These are phyloP conservation scores for Dendrolimus kikuchii DNA, from an alignment of 1,140 invertebrate species.

Conservation along the genomic window DNA sequence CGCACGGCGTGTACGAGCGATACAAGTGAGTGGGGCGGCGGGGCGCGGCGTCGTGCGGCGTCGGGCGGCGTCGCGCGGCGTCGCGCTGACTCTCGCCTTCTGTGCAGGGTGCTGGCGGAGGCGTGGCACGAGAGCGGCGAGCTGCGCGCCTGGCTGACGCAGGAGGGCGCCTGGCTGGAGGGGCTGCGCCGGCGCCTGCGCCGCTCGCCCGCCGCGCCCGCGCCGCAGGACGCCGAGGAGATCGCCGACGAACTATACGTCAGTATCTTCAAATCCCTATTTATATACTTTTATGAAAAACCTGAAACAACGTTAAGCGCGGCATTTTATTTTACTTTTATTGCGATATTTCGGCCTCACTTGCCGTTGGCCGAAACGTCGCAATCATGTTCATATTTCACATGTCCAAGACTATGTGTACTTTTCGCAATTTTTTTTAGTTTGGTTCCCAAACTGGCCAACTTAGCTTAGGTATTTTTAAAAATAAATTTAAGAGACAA, in stretches of 20 bases:
- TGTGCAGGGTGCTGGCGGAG: conserved; percentile 73
- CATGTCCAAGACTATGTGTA: too few relatives aligned
- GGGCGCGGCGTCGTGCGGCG: background rate
- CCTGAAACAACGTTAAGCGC: too few relatives aligned
- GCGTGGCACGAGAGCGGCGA: conserved; percentile 84
- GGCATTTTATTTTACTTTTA: too few relatives aligned
- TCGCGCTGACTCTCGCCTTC: background rate
- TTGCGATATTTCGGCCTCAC: too few relatives aligned
- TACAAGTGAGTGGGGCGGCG: conserved; percentile 57
- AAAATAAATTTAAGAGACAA: too few relatives aligned
- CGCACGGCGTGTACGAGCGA: conserved; percentile 76
- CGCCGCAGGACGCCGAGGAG: conserved; percentile 94
- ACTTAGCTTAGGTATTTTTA: too few relatives aligned
- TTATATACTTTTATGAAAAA: too few relatives aligned
- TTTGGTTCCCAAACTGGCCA: too few relatives aligned
- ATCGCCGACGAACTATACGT: conserved; percentile 92
- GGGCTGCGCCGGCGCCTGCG: conserved; percentile 85
- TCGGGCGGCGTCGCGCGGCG: background rate
- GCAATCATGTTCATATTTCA: too few relatives aligned
- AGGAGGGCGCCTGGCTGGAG: conserved; percentile 88
- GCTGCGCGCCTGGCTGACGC: conserved; percentile 83
- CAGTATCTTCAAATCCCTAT: too few relatives aligned
- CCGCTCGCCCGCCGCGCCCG: conserved; percentile 80
- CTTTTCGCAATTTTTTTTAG: too few relatives aligned
- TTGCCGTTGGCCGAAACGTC: too few relatives aligned